Conservation (phyloP, 1,140 invertebrate genomes). For the Drosophila tsacasi region DNA sequence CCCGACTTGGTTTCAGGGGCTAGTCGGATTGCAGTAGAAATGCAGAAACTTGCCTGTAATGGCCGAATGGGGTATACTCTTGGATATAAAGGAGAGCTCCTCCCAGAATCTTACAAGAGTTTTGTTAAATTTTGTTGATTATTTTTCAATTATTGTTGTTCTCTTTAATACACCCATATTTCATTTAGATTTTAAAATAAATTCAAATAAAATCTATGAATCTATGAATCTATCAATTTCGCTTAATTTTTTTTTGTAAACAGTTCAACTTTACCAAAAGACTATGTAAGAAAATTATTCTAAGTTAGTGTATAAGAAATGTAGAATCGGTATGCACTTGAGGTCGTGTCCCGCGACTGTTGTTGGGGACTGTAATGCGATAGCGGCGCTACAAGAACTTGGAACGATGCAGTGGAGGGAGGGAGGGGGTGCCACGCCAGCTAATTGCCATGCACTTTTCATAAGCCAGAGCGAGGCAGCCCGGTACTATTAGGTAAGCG, state of each 20-base stretch:
- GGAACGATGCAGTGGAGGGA: neutral
- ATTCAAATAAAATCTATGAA: too few relatives aligned
- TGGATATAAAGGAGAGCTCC: too few relatives aligned
- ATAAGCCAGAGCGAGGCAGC: neutral
- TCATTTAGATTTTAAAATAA: too few relatives aligned
- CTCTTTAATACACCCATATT: too few relatives aligned
- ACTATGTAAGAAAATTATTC: neutral
- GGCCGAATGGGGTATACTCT: neutral
- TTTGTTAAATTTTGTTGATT: too few relatives aligned
- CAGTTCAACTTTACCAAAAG: neutral
- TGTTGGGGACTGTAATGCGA: conserved; percentile 8
- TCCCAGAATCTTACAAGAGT: too few relatives aligned
- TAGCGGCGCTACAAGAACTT: conserved; percentile 13
- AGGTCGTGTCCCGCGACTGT: conserved; percentile 3
- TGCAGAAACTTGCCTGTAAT: neutral
- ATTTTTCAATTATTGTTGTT: too few relatives aligned
- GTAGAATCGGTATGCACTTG: neutral
- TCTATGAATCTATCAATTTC: too few relatives aligned
- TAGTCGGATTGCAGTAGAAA: conserved; percentile 52
- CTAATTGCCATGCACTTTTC: conserved; percentile 21
- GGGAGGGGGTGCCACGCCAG: conserved; percentile 1
- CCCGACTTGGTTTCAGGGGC: conserved; percentile 52
- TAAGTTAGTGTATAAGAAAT: conserved; percentile 1
- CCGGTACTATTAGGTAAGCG: conserved; percentile 15
- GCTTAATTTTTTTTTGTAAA: neutral